These are phyloP conservation scores for Heliothis subflexa DNA, from an alignment of 1,140 invertebrate species.

Conservation along the genomic window DNA sequence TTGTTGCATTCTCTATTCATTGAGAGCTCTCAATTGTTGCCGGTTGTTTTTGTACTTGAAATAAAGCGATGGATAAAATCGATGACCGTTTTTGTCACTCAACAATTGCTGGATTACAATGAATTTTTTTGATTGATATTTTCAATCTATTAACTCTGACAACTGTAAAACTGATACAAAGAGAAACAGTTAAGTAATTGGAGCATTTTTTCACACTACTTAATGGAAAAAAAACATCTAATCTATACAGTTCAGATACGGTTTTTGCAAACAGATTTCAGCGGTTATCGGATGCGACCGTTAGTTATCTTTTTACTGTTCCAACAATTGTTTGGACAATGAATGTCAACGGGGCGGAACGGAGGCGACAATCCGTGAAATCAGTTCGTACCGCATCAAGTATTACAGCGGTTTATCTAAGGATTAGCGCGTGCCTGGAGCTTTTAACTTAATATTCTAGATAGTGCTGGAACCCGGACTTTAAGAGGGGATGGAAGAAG, in stretches of 20 bases:
- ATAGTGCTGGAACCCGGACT: too few species aligned
- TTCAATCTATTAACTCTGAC: neutral
- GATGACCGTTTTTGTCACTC: slow-evolving; percentile 13
- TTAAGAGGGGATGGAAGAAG: too few species aligned
- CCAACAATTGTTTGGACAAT: slow-evolving; percentile 48
- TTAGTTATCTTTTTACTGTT: slow-evolving; percentile 43
- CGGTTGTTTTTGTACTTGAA: slow-evolving; percentile 4
- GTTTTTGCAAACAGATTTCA: neutral
- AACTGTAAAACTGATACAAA: neutral
- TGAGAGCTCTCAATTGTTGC: slow-evolving; percentile 15
- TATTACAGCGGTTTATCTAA: slow-evolving; percentile 10
- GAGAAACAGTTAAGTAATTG: too few species aligned
- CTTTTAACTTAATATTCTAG: too few species aligned
- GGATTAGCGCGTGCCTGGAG: slow-evolving; percentile 24
- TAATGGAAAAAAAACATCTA: neutral
- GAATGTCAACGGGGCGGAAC: slow-evolving; percentile 43
- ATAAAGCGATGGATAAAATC: slow-evolving; percentile 15
- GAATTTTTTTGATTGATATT: neutral
- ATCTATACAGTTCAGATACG: too few species aligned
- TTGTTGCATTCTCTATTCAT: slow-evolving; percentile 37
- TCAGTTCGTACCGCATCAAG: slow-evolving; percentile 23
- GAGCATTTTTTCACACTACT: neutral
- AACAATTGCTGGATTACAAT: slow-evolving; percentile 11
- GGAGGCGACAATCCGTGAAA: slow-evolving; percentile 50
- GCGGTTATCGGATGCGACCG: slow-evolving; percentile 6